These are phyloP conservation scores for Dasysyrphus albostriatus DNA, from an alignment of 2,888 invertebrate species.

Conservation along the genomic window DNA sequence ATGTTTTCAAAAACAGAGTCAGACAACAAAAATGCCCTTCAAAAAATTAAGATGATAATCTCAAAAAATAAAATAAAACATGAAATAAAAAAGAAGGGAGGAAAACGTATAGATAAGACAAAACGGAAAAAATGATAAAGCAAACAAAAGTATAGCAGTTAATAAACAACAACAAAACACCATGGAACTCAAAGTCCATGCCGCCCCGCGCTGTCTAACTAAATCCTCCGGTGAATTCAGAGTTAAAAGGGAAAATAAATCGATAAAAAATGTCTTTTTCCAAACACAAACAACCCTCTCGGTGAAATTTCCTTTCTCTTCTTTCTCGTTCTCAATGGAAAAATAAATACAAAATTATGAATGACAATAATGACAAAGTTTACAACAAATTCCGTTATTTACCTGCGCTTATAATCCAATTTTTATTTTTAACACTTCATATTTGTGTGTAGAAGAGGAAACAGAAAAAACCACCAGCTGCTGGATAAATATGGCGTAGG, in stretches of 20 bases:
- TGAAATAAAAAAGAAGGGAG: conserved; percentile 28
- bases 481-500: conserved; percentile 3
- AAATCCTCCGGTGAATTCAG: conserved; percentile 2
- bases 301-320: conserved; percentile 2
- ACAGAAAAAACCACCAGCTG: conserved; percentile 14
- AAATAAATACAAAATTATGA: conserved; percentile 12
- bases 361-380: conserved; percentile 1
- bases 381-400: conserved; percentile 49
- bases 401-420: conserved; percentile 53
- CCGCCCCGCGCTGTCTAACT: neutral
- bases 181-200: neutral
- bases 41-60: conserved; percentile 49
- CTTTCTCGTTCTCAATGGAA: neutral
- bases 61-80: conserved; percentile 33
- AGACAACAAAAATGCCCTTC: conserved; percentile 73
- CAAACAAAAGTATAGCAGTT: neutral
- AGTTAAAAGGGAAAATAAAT: conserved; percentile 59
- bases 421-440: conserved; percentile 6
- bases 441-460: neutral
- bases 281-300: conserved; percentile 21
- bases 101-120: conserved; percentile 17
- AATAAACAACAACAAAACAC: conserved; percentile 46
- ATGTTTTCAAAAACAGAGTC: conserved; percentile 4
- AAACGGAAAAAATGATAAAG: neutral
- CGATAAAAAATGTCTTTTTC: conserved; percentile 44